Evolutionary conservation across 2,888 invertebrate genomes (phyloP), one percentile per base, ranked within the genome.

Genomic region (Omphaloscelis lunosa): DNA sequence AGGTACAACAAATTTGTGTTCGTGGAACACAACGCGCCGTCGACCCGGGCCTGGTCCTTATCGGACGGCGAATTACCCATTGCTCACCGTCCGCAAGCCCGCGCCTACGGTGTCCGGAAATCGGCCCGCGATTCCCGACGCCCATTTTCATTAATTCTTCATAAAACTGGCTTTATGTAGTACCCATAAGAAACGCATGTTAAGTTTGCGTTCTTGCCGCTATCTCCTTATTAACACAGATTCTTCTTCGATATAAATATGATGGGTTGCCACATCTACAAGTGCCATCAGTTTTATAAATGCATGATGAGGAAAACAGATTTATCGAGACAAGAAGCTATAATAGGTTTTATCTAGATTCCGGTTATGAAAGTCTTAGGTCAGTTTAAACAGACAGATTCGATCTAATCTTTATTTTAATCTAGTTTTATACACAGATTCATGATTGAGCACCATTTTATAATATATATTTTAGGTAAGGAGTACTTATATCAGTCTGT

Each of bases 211-310:
- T n/a, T 62, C 11, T 8, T 11, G 0, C 20, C 3, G 8, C 15
- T 23, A 69, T 61, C 20, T 34, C 12, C 2, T 34, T 80, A 72
- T 80, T 34, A 17, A 23, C 27, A 34, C 59, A 45, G 45, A 72
- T 80, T 53, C 51, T 27, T 51, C 11, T 34, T 80, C 20, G 45
- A 80, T 27, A 61, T 20, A 34, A 29, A 45, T 53, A 45, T 72
- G 45, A 77, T 27, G 34, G 45, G 53, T 72, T 12, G 61, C 34
- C 9, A 20, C 58, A 71, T 29, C 39, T 12, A 66, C 45, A 59
- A 59, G 59, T 80, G 20, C 29, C 9, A 41, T 67, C 58, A 51
- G 1, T 4, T 17, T 15, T 17, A 27, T 17, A 51, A 20, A 59
- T 51, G 15, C 1, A 27, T 29, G 12, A 27, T 61, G 27, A 72